Evolutionary conservation across 2,888 invertebrate genomes (phyloP), one percentile per base, ranked within the genome.

Genomic region (Steinernema hermaphroditum): DNA sequence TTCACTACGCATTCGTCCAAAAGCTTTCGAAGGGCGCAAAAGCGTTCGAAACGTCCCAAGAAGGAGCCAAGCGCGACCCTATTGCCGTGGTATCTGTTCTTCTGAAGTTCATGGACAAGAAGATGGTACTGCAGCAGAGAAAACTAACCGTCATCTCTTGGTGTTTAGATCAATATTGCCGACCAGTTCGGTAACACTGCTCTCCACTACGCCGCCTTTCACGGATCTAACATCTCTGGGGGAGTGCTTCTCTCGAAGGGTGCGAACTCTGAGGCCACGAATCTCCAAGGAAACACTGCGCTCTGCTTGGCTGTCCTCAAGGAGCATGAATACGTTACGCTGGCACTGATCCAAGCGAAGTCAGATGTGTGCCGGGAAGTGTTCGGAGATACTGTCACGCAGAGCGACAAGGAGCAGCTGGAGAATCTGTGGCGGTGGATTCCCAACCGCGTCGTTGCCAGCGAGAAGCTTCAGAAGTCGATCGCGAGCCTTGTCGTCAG

Each of bases 151-250:
- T n/a, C n/a, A n/a, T n/a, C n/a, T n/a, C n/a, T n/a, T 37, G 6
- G 37, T 16, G 22, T 70, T 27, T 50, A 70, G 44, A 49, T 46
- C 24, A 71, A 29, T 46, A 12, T 57, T 9, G 32, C 73, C 19
- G 74, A 74, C 46, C 37, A 68, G 1, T 41, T 68, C 73, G 87
- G 87, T 1, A 80, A 83, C 73, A 87, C 88, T 0, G 87, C 88
- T 0, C 82, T 89, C 2, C 88, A 89, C 77, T 81, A 87, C 72
- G 88, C 89, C 6, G 88, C 89, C n/a, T 78, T 81, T 49, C 80
- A 88, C 69, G 89, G 89, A 22, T 87, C 89, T n/a, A 88, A 88
- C 2, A 88, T 89, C 76, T 89, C 88, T 72, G 87, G 87, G 77
- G 83, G 89, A 77, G 87, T 87, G 78, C 78, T 89, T 22, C 76